Evolutionary conservation across 2,797 vertebrate genomes (phyloP), one percentile per base, ranked within the genome.

Genomic region (Sphenodon punctatus): DNA sequence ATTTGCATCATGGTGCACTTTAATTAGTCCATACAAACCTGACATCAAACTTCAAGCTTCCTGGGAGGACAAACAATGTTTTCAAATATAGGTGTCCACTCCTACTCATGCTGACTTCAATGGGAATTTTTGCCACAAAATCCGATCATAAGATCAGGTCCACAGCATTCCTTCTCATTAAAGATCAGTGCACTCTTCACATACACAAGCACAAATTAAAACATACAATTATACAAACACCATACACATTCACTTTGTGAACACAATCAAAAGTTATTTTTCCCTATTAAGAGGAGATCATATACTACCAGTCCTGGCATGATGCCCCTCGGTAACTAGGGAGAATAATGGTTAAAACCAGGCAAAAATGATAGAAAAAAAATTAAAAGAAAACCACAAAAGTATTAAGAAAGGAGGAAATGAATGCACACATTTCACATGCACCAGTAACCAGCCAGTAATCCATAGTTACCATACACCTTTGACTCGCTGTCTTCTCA

Each of bases 371-470:
- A 71, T 11, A 22, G 14, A 39, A 83, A 88, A 75, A 5, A 85
- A 22, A 81, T 69, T 70, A 58, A 2, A 22, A 77, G 60, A 4
- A 34, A 58, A 63, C 5, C 77, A 5, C 3, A 63, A 27, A 30
- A 85, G 58, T 8, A 67, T 7, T 80, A 2, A 79, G 27, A 77
- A 76, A 80, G 22, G 84, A 70, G 86, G 43, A 84, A n/a, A 78
- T 4, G 5, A 22, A 73, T 36, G 39, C 66, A 89, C 84, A 0
- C 88, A 90, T 85, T 90, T 92, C 34, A 89, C 61, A 45, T 77
- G 90, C 69, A 66, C 84, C 88, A 56, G 39, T 51, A 84, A 82
- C 74, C 90, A 85, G 82, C 85, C 60, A 71, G 84, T 6, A 86
- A 89, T 76, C 41, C 80, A 90, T 22, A 59, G 74, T 87, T 68